Evolutionary conservation across 1,140 invertebrate genomes (phyloP).

Genomic region (Trichonephila inaurata): DNA sequence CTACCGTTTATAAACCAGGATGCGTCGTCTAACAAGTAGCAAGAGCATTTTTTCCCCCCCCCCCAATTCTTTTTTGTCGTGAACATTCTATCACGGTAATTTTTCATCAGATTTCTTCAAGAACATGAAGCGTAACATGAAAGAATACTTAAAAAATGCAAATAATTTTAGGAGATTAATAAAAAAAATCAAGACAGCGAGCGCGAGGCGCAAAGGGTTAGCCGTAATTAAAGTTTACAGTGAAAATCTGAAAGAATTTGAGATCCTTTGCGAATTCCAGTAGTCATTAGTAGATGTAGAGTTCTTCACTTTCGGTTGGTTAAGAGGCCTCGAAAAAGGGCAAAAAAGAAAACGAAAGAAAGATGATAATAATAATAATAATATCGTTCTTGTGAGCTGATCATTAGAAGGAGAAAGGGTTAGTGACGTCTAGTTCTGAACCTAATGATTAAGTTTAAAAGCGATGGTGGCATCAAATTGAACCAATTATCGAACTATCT

Average conservation of each 20-base stretch:
- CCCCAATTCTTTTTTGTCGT: not conserved
- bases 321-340: constrained; percentile 25
- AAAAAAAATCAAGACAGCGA: not conserved
- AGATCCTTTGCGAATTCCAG: not conserved
- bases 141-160: constrained; percentile 48
- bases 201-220: constrained; percentile 1
- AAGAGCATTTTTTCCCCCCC: not conserved
- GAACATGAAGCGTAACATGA: constrained; percentile 34
- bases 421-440: constrained; percentile 65
- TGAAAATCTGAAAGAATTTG: constrained; percentile 62
- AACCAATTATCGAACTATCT: constrained; percentile 77
- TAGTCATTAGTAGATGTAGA: constrained; percentile 51
- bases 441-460: constrained; percentile 75
- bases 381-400: constrained; percentile 64
- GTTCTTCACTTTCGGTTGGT: constrained; percentile 27
- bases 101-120: constrained; percentile 20
- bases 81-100: constrained; percentile 51
- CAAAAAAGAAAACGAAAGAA: constrained; percentile 45
- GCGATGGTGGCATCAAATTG: constrained; percentile 76
- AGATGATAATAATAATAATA: constrained; percentile 68
- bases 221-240: constrained; percentile 70
- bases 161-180: constrained; percentile 39
- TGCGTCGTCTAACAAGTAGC: not conserved
- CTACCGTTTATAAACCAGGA: constrained; percentile 59
- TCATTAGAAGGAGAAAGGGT: constrained; percentile 75